Percentiles rank a stretch among this genome's conserved stretches.
These are phyloP conservation scores for Leucosticte australis DNA, from an alignment of 2,113 vertebrate genomes.

Conservation along the genomic window DNA sequence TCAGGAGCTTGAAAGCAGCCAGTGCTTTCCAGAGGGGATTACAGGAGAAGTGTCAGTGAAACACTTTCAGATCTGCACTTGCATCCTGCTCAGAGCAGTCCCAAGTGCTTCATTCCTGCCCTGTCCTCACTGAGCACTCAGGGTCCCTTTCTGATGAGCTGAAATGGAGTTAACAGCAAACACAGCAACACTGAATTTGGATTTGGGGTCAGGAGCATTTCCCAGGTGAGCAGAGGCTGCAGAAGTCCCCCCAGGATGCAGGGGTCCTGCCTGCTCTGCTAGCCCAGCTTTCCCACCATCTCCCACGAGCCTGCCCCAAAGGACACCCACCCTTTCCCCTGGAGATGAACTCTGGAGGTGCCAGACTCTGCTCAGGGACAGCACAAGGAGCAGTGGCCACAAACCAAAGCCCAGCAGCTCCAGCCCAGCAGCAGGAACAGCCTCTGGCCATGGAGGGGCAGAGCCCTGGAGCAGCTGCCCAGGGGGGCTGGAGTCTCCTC, in stretches of 20 bases:
- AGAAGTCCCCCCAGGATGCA: not conserved
- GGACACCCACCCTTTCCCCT: not conserved
- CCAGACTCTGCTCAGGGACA: not conserved
- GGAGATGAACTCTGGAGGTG: not conserved
- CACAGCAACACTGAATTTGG: not conserved
- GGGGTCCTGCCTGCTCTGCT: not conserved
- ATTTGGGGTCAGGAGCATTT: not conserved
- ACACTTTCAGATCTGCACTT: not conserved
- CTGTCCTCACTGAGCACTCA: not conserved
- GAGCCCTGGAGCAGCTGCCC: not conserved
- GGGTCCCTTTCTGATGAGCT: not conserved
- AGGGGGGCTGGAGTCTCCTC: not conserved
- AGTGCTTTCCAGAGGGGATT: not conserved
- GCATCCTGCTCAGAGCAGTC: not conserved
- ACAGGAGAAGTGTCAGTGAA: not conserved
- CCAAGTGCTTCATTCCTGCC: not conserved
- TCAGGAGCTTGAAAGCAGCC: not conserved
- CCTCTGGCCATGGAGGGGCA: not conserved
- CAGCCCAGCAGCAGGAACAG: not conserved
- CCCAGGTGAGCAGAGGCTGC: not conserved
- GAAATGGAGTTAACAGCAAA: not conserved
- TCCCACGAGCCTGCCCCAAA: not conserved
- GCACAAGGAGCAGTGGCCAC: not conserved
- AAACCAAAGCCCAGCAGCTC: fast-evolving
- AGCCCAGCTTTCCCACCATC: not conserved